These are phyloP conservation scores for Neuroscelio doddi DNA, from an alignment of 2,888 invertebrate species.

Conservation along the genomic window DNA sequence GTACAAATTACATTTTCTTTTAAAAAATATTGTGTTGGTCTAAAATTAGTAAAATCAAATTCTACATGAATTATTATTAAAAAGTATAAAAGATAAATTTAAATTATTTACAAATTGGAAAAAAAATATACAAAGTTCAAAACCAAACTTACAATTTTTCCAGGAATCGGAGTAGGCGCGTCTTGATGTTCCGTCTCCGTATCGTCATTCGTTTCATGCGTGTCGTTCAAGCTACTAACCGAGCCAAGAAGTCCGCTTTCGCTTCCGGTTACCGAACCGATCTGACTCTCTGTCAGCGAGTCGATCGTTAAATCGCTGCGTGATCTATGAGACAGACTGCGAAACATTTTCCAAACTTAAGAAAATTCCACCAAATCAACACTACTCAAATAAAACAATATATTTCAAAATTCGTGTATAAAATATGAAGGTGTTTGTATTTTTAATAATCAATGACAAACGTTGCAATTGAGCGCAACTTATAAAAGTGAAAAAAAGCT, in stretches of 20 bases:
- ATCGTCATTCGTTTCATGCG: conserved; percentile 72
- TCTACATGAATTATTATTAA: too few species aligned
- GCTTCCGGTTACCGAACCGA: conserved; percentile 68
- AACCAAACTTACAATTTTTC: conserved; percentile 76
- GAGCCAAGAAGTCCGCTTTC: conserved; percentile 72
- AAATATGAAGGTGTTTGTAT: too few species aligned
- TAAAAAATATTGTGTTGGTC: too few species aligned
- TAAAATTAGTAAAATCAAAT: too few species aligned
- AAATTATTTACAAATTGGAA: neutral
- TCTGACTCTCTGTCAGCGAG: conserved; percentile 70
- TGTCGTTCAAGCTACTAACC: conserved; percentile 73
- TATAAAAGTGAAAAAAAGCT: conserved; percentile 22
- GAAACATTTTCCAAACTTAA: conserved; percentile 49
- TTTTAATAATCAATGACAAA: too few species aligned
- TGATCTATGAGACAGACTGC: conserved; percentile 67
- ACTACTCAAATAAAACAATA: too few species aligned
- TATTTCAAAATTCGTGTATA: too few species aligned
- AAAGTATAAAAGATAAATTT: too few species aligned
- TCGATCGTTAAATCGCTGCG: conserved; percentile 70
- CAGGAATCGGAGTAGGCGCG: conserved; percentile 79
- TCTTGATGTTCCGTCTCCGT: conserved; percentile 70
- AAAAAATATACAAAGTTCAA: too few species aligned
- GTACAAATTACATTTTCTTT: too few species aligned
- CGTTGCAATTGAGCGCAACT: too few species aligned
- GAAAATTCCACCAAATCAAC: too few species aligned